Percentiles rank a stretch among this genome's conserved stretches.
Evolutionary conservation across 2,113 vertebrate species (phyloP).

Genomic region (Brachirus orientalis): DNA sequence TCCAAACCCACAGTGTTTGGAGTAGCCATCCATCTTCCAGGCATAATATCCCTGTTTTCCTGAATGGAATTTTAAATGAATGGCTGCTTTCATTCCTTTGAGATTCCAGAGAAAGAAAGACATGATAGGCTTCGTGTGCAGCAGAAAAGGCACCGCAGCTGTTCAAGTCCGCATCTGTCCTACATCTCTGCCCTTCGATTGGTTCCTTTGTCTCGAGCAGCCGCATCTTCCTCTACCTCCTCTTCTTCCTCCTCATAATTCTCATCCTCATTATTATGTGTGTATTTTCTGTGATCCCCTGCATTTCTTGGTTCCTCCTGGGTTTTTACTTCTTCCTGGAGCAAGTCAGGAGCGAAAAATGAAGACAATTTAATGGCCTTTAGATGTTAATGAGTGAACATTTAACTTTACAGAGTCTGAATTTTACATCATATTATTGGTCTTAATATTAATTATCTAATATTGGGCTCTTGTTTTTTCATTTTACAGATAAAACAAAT

Average conservation of each 20-base stretch:
- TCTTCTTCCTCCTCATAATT: constrained; percentile 93
- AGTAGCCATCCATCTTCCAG: constrained; percentile 35
- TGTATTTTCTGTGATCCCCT: constrained; percentile 66
- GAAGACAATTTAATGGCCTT: neutral
- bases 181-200: constrained; percentile 92
- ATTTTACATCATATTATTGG: too few species aligned
- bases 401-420: too few species aligned
- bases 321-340: constrained; percentile 71
- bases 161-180: constrained; percentile 36
- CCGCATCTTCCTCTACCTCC: constrained; percentile 84
- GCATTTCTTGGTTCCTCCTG: constrained; percentile 75
- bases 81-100: constrained; percentile 48
- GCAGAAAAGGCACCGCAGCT: constrained; percentile 35
- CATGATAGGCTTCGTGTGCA: constrained; percentile 7
- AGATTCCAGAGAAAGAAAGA: constrained; percentile 24
- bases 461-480: too few species aligned
- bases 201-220: constrained; percentile 74
- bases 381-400: too few species aligned
- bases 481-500: too few species aligned
- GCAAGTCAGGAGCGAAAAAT: constrained; percentile 11
- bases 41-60: constrained; percentile 28
- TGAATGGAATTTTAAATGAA: constrained; percentile 28
- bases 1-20: constrained; percentile 43
- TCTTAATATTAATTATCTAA: too few species aligned
- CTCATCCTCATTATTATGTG: constrained; percentile 81